Percentiles rank a stretch among this genome's conserved stretches.
phyloP scores from a whole-genome alignment of 2,888 invertebrate species.

The Lithophane leautieri region DNA sequence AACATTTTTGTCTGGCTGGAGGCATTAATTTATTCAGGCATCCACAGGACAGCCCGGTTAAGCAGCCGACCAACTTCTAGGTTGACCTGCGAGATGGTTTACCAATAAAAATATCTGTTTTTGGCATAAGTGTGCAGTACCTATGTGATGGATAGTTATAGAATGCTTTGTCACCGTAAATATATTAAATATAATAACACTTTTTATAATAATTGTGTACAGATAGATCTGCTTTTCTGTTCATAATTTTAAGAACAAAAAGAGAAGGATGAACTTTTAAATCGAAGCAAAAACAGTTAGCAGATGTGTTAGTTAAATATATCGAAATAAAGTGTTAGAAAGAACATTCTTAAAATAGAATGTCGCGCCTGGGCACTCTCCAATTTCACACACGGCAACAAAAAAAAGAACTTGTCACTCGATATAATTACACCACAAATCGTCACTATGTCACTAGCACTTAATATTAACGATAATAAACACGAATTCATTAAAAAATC shows the following conservation, averaged over 20 bases:
- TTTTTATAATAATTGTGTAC: background rate
- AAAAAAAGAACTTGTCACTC: conserved; percentile 63
- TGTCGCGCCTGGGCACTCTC: conserved; percentile 71
- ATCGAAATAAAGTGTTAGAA: conserved; percentile 61
- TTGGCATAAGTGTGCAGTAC: background rate
- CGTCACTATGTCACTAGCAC: conserved; percentile 65
- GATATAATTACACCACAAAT: conserved; percentile 59
- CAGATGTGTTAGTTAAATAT: conserved; percentile 59
- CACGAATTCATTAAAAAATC: conserved; percentile 33
- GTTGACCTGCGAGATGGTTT: too few species aligned
- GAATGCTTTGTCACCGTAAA: background rate
- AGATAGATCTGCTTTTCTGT: background rate
- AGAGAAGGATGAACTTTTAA: background rate
- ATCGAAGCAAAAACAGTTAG: conserved; percentile 25
- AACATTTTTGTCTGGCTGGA: background rate
- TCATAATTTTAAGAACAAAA: background rate
- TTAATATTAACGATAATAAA: conserved; percentile 47
- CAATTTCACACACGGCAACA: conserved; percentile 66
- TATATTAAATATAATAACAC: too few species aligned
- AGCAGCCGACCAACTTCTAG: too few species aligned
- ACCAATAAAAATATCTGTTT: too few species aligned
- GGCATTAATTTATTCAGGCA: too few species aligned
- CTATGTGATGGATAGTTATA: background rate
- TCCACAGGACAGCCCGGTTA: too few species aligned
- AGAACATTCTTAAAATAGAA: conserved; percentile 71